Percentiles rank a stretch among this genome's conserved stretches.
Evolutionary conservation across 1,140 invertebrate species (phyloP).

Genomic region (Helicoverpa zea): DNA sequence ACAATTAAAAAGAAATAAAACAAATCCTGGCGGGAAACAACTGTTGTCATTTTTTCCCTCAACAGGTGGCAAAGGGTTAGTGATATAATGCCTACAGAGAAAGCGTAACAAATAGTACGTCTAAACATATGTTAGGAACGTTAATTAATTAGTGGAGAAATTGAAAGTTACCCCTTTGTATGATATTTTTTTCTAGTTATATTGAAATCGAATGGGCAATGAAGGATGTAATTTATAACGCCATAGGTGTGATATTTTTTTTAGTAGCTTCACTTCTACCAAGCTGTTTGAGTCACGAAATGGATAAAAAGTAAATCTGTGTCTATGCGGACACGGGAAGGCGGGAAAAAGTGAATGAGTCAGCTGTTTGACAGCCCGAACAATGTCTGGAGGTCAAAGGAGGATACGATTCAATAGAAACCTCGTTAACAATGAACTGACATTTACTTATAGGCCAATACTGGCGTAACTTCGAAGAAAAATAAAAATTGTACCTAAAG

Average conservation of each 20-base stretch:
- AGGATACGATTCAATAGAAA: background rate
- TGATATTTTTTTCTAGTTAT: conserved; percentile 52
- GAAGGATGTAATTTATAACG: conserved; percentile 54
- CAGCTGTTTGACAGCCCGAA: conserved; percentile 24
- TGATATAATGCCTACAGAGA: conserved; percentile 65
- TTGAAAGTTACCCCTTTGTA: conserved; percentile 81
- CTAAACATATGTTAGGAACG: conserved; percentile 80
- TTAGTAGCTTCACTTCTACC: background rate
- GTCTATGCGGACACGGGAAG: background rate
- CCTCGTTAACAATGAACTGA: background rate
- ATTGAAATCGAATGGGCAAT: conserved; percentile 49
- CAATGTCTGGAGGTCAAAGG: conserved; percentile 17
- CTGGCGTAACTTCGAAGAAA: background rate
- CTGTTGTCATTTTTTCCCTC: conserved; percentile 77
- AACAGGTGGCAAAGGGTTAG: conserved; percentile 80
- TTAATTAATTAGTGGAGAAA: conserved; percentile 83
- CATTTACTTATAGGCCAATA: too few relatives aligned
- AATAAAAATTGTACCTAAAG: background rate
- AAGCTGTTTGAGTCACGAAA: background rate
- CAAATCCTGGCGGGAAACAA: conserved; percentile 79
- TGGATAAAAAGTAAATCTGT: conserved; percentile 20
- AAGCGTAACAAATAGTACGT: conserved; percentile 81
- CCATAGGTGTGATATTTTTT: conserved; percentile 40
- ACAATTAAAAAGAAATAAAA: conserved; percentile 87
- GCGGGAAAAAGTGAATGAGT: conserved; percentile 14